Conservation (phyloP, 92 coral and sea anemone genomes). For the Epizoanthus stellaris region DNA sequence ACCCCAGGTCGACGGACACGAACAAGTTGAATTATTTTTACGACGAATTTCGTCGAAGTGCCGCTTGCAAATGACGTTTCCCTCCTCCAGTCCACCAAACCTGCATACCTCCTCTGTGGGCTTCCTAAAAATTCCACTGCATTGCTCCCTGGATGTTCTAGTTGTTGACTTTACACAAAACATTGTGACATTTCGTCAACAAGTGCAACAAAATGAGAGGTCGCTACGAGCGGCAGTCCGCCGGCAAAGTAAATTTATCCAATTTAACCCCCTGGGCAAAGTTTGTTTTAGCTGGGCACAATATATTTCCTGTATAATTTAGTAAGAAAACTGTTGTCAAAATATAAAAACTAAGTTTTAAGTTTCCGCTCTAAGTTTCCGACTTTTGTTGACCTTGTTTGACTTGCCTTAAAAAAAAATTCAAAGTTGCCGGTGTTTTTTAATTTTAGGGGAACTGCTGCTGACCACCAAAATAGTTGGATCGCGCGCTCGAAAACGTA, state of each 20-base stretch:
- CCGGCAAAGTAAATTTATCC: neutral
- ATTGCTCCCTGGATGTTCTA: neutral
- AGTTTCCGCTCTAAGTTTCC: constrained; percentile 3
- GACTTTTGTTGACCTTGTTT: neutral
- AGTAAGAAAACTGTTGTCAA: neutral
- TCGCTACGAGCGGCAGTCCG: constrained; percentile 14
- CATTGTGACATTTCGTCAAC: neutral
- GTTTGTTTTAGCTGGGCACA: no score
- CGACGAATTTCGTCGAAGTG: constrained; percentile 46
- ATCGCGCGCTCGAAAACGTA: neutral
- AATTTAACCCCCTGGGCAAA: constrained; percentile 4
- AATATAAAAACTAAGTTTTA: constrained; percentile 7
- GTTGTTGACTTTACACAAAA: neutral
- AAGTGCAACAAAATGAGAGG: neutral
- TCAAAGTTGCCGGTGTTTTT: neutral
- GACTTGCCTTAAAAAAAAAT: no score
- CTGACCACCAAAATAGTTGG: constrained; percentile 1
- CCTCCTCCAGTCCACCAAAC: neutral
- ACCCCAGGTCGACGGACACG: constrained; percentile 40
- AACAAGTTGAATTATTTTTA: constrained; percentile 34
- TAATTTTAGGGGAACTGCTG: neutral
- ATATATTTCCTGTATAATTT: no score
- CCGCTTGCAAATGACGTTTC: constrained; percentile 25
- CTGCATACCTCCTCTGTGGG: constrained; percentile 4
- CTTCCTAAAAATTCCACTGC: neutral